Base-by-base conservation (phyloP, 2,888 invertebrate species). In the Nomada ferruginata region DNA sequence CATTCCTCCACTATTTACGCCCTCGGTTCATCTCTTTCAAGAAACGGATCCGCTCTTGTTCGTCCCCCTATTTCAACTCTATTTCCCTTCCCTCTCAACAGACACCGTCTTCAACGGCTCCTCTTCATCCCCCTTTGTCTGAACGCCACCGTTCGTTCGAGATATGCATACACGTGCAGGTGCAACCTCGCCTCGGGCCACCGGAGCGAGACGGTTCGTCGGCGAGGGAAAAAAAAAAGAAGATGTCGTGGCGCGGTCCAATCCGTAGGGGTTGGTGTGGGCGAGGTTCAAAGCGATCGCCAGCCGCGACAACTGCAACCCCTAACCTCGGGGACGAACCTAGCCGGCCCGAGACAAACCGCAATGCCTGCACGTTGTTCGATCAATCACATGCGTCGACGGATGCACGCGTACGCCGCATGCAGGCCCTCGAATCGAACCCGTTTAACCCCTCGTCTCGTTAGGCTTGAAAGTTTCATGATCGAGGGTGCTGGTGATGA, bases 341-440 rank as follows among this genome's bases (percentile, higher is more conserved):
- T 72, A 55, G 72, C 52, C 36, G 50, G 68, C 59, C 66, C 79
- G 80, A 80, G 84, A 82, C 83, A 83, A 85, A 87, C 88, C 84
- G 82, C 82, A 69, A 82, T 81, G 82, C 76, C 81, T 74, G 69
- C 81, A 75, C 76, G 57, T 29, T 29, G 72, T 73, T 79, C 86
- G 90, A 89, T 90, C 89, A 86, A 89, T 88, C 85, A 87, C 78
- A 79, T 64, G 70, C 82, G 72, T 78, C 79, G 75, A 76, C 71
- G 47, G 72, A 76, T 70, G 82, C 75, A 65, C 74, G 71, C 65
- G 55, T 59, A n/a, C 64, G 64, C 42, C 53, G 52, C 47, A 57
- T 57, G 68, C 66, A 20, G 50, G 44, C 63, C 42, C 76, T 65
- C 66, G 68, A 68, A 75, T 73, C 50, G 66, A 65, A 72, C 29